Conservation (phyloP, 2,888 invertebrate genomes). For the Eupithecia exiguata region DNA sequence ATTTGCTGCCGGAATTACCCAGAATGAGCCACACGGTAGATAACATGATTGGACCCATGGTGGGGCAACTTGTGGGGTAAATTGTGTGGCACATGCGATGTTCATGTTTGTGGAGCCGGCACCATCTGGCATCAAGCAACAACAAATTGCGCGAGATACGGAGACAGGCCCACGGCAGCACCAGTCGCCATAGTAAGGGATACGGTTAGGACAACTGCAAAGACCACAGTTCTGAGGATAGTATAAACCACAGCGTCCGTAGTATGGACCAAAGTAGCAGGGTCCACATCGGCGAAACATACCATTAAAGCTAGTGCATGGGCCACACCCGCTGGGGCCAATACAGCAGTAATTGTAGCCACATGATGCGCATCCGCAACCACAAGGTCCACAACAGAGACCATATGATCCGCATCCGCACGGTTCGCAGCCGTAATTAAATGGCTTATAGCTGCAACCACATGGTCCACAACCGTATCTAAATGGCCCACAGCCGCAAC, state of each 20-base stretch:
- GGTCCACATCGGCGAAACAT: background rate
- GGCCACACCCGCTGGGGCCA: background rate
- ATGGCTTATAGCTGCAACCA: background rate
- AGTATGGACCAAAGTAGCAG: background rate
- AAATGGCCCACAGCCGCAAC: background rate
- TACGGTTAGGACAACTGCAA: constrained; percentile 4
- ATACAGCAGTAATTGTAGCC: background rate
- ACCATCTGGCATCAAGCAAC: background rate
- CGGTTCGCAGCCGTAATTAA: background rate
- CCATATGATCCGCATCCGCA: background rate
- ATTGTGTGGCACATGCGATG: background rate
- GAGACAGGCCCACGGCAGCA: background rate
- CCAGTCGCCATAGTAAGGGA: background rate
- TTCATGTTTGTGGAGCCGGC: background rate
- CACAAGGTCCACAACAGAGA: no score
- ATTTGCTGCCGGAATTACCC: background rate
- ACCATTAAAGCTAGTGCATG: background rate
- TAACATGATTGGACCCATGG: background rate
- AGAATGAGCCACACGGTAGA: background rate
- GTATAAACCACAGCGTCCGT: background rate
- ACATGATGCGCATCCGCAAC: background rate
- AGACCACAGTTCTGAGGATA: constrained; percentile 7
- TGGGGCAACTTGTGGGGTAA: background rate
- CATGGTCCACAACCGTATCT: constrained; percentile 18
- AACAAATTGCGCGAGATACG: background rate